Percentiles rank a stretch among this genome's conserved stretches.
Conservation (phyloP, 2,888 invertebrate species). For the Aleiodes alternator region DNA sequence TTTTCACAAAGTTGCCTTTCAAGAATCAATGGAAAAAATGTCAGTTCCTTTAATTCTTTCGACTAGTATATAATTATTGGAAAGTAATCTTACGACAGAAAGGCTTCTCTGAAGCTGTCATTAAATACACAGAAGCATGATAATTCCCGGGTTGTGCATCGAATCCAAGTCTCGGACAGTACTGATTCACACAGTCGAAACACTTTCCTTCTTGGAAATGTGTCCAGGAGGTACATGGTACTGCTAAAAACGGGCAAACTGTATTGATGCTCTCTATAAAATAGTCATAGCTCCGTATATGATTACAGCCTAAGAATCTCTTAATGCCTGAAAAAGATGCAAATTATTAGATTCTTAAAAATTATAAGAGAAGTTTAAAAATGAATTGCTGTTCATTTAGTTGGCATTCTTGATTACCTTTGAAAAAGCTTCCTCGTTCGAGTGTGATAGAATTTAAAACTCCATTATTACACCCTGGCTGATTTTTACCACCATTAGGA, state of each 20-base stretch:
- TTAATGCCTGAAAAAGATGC: slow-evolving; percentile 77
- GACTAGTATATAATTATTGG: neutral
- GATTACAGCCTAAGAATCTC: slow-evolving; percentile 89
- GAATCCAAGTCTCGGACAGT: slow-evolving; percentile 83
- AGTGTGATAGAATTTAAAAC: slow-evolving; percentile 81
- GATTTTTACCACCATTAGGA: slow-evolving; percentile 91
- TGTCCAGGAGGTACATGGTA: slow-evolving; percentile 88
- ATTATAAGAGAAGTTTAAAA: neutral
- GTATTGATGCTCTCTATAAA: slow-evolving; percentile 90
- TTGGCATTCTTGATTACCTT: slow-evolving; percentile 72
- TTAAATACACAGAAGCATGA: slow-evolving; percentile 80
- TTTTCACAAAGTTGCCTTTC: too few relatives aligned
- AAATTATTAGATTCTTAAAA: neutral
- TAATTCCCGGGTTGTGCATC: slow-evolving; percentile 77
- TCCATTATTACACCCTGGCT: slow-evolving; percentile 82
- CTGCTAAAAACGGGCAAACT: slow-evolving; percentile 85
- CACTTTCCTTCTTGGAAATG: slow-evolving; percentile 84
- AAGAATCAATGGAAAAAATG: too few relatives aligned
- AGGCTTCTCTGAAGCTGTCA: slow-evolving; percentile 83
- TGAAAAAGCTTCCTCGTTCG: slow-evolving; percentile 80
- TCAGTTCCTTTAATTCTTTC: too few relatives aligned
- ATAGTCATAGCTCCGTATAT: slow-evolving; percentile 88
- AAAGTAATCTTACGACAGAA: slow-evolving; percentile 84
- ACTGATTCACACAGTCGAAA: slow-evolving; percentile 81
- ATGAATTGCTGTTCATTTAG: neutral